Percentiles rank a stretch among this genome's conserved stretches.
Evolutionary conservation across 2,113 vertebrate genomes (phyloP).

Genomic region (Myxocyprinus asiaticus): DNA sequence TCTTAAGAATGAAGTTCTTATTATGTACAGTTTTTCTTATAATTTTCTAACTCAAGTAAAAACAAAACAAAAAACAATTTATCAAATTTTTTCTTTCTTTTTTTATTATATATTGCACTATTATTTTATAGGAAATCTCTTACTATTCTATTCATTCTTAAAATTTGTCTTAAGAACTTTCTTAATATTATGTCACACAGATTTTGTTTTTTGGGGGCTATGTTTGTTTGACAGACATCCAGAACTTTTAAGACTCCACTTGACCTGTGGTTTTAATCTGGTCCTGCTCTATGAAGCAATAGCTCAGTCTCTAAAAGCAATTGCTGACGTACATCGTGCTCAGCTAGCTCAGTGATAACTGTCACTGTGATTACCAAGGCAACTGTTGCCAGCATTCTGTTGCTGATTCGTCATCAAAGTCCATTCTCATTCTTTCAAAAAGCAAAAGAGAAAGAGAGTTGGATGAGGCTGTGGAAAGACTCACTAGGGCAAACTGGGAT

Average conservation of each 20-base stretch:
- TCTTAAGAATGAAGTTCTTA: too few relatives aligned
- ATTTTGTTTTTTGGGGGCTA: too few relatives aligned
- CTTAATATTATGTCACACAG: too few relatives aligned
- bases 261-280: background rate
- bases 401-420: constrained; percentile 35
- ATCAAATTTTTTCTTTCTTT: too few relatives aligned
- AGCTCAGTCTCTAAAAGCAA: constrained; percentile 13
- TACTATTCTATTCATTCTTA: too few relatives aligned
- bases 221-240: background rate
- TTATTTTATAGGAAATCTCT: too few relatives aligned
- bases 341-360: constrained; percentile 43
- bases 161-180: too few relatives aligned
- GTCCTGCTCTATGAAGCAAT: background rate
- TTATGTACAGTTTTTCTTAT: too few relatives aligned
- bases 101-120: too few relatives aligned
- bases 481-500: background rate
- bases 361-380: constrained; percentile 49
- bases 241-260: background rate
- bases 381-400: constrained; percentile 49
- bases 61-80: too few relatives aligned
- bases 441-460: background rate
- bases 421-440: background rate
- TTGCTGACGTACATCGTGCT: constrained; percentile 1
- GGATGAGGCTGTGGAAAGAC: background rate
- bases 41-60: too few relatives aligned